These are phyloP conservation scores for Dendrolimus houi DNA, from an alignment of 2,888 invertebrate genomes.

Conservation along the genomic window DNA sequence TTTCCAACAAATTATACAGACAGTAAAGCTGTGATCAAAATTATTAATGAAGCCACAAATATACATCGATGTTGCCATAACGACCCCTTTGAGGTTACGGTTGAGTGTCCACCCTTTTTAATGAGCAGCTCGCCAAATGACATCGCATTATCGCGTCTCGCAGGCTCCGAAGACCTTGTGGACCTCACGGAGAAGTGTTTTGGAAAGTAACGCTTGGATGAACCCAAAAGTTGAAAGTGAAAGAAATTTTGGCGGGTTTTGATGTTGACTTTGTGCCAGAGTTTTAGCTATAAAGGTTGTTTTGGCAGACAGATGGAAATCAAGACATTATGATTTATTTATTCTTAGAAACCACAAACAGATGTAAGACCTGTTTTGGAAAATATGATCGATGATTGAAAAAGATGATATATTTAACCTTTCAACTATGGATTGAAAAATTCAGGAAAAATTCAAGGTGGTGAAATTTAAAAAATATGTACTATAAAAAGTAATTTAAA, in stretches of 20 bases:
- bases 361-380: too few species aligned
- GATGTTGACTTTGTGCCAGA: too few species aligned
- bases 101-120: slow-evolving; percentile 1
- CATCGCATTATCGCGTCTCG: slow-evolving; percentile 2
- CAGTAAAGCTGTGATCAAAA: too few species aligned
- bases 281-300: neutral
- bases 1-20: too few species aligned
- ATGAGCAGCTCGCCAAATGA: slow-evolving; percentile 4
- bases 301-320: slow-evolving; percentile 1
- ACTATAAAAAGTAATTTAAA: too few species aligned
- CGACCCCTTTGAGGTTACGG: neutral
- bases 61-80: neutral
- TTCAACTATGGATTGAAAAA: too few species aligned
- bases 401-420: too few species aligned
- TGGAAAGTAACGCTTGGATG: neutral
- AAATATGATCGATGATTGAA: too few species aligned
- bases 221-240: neutral
- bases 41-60: neutral
- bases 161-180: neutral
- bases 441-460: too few species aligned
- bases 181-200: neutral
- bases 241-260: too few species aligned
- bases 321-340: neutral
- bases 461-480: too few species aligned
- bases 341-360: too few species aligned